Conservation (phyloP, 1,140 invertebrate genomes). For the Drosophila bipectinata region DNA sequence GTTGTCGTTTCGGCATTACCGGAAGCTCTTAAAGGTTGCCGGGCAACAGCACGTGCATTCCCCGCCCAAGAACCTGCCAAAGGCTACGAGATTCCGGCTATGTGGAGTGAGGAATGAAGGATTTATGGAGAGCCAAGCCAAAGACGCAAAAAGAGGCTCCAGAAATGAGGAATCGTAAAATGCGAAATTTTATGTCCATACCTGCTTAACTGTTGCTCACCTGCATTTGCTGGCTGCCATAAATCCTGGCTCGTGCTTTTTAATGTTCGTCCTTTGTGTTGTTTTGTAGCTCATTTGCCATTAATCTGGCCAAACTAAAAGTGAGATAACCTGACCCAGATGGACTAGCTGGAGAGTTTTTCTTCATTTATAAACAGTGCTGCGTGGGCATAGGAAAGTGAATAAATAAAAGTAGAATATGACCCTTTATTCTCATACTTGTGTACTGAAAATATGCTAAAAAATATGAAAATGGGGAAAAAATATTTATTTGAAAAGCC, state of each 20-base stretch:
- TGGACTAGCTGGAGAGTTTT: constrained; percentile 8
- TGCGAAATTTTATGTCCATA: constrained; percentile 42
- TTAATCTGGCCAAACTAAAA: constrained; percentile 48
- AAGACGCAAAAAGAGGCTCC: not conserved
- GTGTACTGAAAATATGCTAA: too few species aligned
- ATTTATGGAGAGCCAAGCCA: not conserved
- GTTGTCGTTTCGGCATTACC: constrained; percentile 43
- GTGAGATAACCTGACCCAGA: constrained; percentile 32
- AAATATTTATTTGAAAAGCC: too few species aligned
- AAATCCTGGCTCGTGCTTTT: constrained; percentile 50
- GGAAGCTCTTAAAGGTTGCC: constrained; percentile 59
- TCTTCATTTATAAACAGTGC: constrained; percentile 11
- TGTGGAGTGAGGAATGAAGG: constrained; percentile 1
- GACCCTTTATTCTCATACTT: too few species aligned
- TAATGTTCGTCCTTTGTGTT: constrained; percentile 40
- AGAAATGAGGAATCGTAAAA: constrained; percentile 45
- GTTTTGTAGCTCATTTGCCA: constrained; percentile 54
- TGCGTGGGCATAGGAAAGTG: not conserved
- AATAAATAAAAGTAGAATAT: too few species aligned
- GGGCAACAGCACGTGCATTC: constrained; percentile 42
- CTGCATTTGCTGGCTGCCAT: constrained; percentile 29
- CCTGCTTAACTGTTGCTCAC: constrained; percentile 37
- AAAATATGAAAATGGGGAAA: too few species aligned
- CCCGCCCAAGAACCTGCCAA: constrained; percentile 31
- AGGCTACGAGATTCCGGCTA: constrained; percentile 4